phyloP scores from a whole-genome alignment of 92 coral and sea anemone species.

The Siderastrea siderea region DNA sequence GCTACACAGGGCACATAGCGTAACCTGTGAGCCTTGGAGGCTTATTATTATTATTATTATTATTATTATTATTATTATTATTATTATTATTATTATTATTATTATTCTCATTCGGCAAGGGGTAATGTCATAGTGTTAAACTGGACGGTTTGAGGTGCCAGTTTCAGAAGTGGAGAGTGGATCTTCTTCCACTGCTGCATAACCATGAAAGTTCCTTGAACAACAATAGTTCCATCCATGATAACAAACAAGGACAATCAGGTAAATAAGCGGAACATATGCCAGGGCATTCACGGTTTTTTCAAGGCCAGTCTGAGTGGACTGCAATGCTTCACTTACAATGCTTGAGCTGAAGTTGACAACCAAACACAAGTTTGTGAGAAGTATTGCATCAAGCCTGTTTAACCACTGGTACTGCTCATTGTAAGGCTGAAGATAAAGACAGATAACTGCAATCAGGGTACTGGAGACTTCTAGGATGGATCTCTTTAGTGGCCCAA shows the following conservation, averaged over 20 bases:
- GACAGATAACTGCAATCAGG: constrained; percentile 65
- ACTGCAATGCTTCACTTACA: constrained; percentile 56
- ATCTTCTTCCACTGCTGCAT: neutral
- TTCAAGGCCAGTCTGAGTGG: constrained; percentile 39
- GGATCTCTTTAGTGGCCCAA: constrained; percentile 73
- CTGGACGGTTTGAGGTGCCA: neutral
- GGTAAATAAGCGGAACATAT: constrained; percentile 88
- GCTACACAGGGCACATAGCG: too few species aligned
- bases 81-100: too few species aligned
- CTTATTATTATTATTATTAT: too few species aligned
- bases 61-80: too few species aligned
- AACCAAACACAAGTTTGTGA: constrained; percentile 77
- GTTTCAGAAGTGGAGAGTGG: neutral
- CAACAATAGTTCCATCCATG: constrained; percentile 48
- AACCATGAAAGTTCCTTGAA: constrained; percentile 7
- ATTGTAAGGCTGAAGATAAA: constrained; percentile 85
- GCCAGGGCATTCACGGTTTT: constrained; percentile 68
- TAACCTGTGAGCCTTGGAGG: too few species aligned
- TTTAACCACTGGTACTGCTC: constrained; percentile 82
- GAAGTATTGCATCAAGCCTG: constrained; percentile 81
- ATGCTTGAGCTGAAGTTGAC: constrained; percentile 64
- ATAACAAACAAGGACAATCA: constrained; percentile 50
- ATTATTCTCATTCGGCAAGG: too few species aligned
- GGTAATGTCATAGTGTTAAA: too few species aligned
- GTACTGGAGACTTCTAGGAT: constrained; percentile 82